These are phyloP conservation scores for Drosophila trichaetosa DNA, from an alignment of 2,888 invertebrate species.

Conservation along the genomic window DNA sequence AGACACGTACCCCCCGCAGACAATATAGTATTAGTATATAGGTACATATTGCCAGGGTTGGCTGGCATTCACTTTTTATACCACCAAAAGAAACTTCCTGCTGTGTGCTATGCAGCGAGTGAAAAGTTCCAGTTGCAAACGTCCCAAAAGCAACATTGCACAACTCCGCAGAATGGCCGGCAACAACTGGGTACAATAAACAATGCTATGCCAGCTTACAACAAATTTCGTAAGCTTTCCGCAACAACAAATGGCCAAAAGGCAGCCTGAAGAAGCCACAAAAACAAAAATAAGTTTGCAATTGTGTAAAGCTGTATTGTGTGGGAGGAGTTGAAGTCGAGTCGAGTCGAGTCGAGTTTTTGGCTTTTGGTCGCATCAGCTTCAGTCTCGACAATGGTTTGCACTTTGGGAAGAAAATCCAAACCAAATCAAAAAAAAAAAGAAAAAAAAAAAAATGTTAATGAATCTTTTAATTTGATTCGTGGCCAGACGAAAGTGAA, in stretches of 20 bases:
- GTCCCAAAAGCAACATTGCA: conserved; percentile 40
- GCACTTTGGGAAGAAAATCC: conserved; percentile 27
- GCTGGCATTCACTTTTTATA: conserved; percentile 59
- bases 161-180: conserved; percentile 61
- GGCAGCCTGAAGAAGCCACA: conserved; percentile 59
- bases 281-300: conserved; percentile 42
- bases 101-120: conserved; percentile 14
- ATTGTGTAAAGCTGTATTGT: conserved; percentile 51
- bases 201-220: conserved; percentile 30
- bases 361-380: conserved; percentile 8
- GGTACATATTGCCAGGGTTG: not conserved
- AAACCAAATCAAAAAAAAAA: conserved; percentile 15
- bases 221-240: conserved; percentile 57
- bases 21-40: not conserved
- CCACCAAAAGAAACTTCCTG: conserved; percentile 47
- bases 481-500: conserved; percentile 59
- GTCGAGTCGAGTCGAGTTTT: conserved; percentile 13
- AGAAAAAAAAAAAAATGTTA: conserved; percentile 51
- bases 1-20: not conserved
- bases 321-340: conserved; percentile 38
- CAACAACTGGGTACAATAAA: conserved; percentile 44
- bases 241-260: conserved; percentile 55
- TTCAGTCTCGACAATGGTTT: conserved; percentile 43
- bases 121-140: conserved; percentile 37
- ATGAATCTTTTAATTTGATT: conserved; percentile 60